A percentile compares a stretch with the other conserved stretches of the same genome.
phyloP scores from a whole-genome alignment of 30 jellyfish, hydroid and myxozoan species.

The Chrysaora quinquecirrha region DNA sequence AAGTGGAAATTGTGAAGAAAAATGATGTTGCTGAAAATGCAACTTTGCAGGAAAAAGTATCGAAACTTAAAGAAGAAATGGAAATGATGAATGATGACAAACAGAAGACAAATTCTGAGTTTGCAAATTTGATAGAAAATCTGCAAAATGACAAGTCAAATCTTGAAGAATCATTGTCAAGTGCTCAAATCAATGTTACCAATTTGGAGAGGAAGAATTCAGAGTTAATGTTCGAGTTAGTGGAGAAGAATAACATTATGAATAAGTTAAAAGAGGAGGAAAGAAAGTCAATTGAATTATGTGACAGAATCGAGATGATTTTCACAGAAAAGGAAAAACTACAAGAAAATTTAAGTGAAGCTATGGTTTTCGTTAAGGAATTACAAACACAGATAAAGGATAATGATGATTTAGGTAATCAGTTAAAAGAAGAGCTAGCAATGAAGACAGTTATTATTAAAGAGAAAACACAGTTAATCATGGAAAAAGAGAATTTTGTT shows the following conservation, averaged over 20 bases:
- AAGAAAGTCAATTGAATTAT: neutral
- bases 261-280: neutral
- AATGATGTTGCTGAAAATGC: neutral
- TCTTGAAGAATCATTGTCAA: neutral
- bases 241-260: neutral
- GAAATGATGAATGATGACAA: neutral
- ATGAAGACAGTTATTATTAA: neutral
- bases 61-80: neutral
- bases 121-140: neutral
- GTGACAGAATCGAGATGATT: neutral
- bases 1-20: constrained; percentile 13
- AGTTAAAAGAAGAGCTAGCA: constrained; percentile 34
- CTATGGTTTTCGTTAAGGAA: neutral
- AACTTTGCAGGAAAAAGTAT: neutral
- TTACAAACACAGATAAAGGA: neutral
- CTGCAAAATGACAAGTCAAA: neutral
- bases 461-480: neutral
- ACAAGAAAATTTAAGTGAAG: neutral
- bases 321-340: neutral
- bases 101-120: neutral
- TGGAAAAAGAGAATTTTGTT: constrained; percentile 6
- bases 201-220: neutral
- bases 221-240: no score
- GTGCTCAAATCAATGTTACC: neutral
- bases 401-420: neutral